phyloP scores from a whole-genome alignment of 2,888 invertebrate genomes.

The Colostygia pectinataria region DNA sequence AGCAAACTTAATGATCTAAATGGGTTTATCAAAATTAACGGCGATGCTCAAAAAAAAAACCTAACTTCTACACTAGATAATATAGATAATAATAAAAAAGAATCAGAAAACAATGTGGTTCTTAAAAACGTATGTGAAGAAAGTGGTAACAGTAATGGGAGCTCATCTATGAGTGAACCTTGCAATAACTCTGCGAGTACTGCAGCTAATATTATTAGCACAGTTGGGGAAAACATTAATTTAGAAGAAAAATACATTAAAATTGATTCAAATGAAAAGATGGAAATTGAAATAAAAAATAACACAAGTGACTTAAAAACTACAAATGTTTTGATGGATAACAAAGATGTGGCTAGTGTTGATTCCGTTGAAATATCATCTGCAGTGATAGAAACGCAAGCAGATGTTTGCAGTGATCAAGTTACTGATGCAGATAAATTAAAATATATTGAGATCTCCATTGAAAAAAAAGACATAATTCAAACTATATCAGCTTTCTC shows the following conservation, averaged over 20 bases:
- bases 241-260: neutral
- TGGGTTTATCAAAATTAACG: slow-evolving; percentile 25
- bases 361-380: neutral
- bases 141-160: slow-evolving; percentile 12
- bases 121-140: neutral
- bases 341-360: neutral
- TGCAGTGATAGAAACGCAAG: neutral
- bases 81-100: neutral
- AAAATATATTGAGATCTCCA: neutral
- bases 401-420: neutral
- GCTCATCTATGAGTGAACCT: neutral
- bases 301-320: neutral
- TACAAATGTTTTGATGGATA: neutral
- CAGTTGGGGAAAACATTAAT: neutral
- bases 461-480: neutral
- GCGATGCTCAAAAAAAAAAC: slow-evolving; percentile 7
- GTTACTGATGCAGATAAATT: neutral
- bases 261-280: neutral
- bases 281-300: neutral
- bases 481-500: slow-evolving; percentile 5
- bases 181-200: neutral
- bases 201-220: neutral
- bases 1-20: slow-evolving; percentile 3
- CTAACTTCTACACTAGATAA: neutral
- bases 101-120: neutral